A percentile compares a stretch with the other conserved stretches of the same genome.
Conservation (phyloP, 2,113 vertebrate genomes). For the Hippocampus zosterae region DNA sequence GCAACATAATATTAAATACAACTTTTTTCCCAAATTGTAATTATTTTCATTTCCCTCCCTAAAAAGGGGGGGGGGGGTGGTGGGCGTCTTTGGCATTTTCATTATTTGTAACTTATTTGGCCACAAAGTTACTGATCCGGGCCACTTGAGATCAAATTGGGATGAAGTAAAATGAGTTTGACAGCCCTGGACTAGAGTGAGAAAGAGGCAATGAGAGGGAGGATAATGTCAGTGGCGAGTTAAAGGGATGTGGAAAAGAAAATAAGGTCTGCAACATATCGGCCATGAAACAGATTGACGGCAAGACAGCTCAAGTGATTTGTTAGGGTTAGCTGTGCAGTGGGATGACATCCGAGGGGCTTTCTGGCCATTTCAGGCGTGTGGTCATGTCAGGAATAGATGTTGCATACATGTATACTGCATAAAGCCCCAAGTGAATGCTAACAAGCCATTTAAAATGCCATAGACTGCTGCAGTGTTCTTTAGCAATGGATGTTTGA, state of each 20-base stretch:
- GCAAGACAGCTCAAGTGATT: slow-evolving; percentile 30
- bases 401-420: no score
- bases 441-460: background rate
- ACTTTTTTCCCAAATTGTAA: no score
- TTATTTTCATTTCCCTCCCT: no score
- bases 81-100: no score
- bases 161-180: no score
- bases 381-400: slow-evolving; percentile 10
- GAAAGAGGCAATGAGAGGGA: background rate
- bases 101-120: no score
- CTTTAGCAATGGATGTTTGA: no score
- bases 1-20: no score
- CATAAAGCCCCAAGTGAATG: background rate
- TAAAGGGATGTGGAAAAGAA: slow-evolving; percentile 25
- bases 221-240: slow-evolving; percentile 8
- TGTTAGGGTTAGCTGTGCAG: slow-evolving; percentile 40
- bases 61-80: no score
- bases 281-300: slow-evolving; percentile 17
- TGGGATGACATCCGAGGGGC: slow-evolving; percentile 16
- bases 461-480: background rate
- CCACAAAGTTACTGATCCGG: no score
- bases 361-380: slow-evolving; percentile 25
- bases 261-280: slow-evolving; percentile 29
- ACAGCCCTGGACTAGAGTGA: background rate
- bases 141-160: no score